These are phyloP conservation scores for Sarcophaga variegata DNA, from an alignment of 2,888 invertebrate genomes.

Conservation along the genomic window DNA sequence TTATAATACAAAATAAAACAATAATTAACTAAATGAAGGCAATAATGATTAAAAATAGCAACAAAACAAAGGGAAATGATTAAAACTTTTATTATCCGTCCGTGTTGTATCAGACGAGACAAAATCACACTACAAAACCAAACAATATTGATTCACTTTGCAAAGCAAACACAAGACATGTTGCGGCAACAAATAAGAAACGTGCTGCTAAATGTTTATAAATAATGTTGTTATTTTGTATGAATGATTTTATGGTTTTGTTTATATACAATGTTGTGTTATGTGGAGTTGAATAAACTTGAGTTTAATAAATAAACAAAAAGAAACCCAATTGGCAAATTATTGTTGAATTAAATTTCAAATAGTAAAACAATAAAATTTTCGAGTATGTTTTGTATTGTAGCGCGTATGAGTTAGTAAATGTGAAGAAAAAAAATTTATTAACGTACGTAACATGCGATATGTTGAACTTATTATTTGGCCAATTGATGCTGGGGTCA, in stretches of 20 bases:
- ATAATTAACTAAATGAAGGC: neutral
- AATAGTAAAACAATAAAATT: neutral
- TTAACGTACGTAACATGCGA: too few relatives aligned
- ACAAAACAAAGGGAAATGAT: too few relatives aligned
- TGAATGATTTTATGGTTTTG: too few relatives aligned
- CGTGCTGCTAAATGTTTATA: conserved; percentile 31
- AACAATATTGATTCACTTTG: neutral
- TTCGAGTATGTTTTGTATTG: too few relatives aligned
- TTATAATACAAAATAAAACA: neutral
- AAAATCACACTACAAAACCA: too few relatives aligned
- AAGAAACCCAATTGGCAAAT: conserved; percentile 19
- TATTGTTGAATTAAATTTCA: too few relatives aligned
- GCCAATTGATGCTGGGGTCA: too few relatives aligned
- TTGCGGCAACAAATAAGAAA: conserved; percentile 17
- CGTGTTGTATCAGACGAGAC: too few relatives aligned
- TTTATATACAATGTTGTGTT: neutral
- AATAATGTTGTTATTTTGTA: conserved; percentile 11
- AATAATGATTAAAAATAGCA: conserved; percentile 16
- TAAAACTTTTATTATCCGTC: too few relatives aligned
- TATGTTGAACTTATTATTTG: too few relatives aligned
- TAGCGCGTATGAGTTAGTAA: too few relatives aligned
- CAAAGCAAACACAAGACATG: neutral
- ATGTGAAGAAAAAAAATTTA: too few relatives aligned
- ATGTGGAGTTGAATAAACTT: conserved; percentile 59
- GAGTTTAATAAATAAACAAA: neutral